phyloP scores from a whole-genome alignment of 1,140 invertebrate species.

The Alviniconcha marisindica region DNA sequence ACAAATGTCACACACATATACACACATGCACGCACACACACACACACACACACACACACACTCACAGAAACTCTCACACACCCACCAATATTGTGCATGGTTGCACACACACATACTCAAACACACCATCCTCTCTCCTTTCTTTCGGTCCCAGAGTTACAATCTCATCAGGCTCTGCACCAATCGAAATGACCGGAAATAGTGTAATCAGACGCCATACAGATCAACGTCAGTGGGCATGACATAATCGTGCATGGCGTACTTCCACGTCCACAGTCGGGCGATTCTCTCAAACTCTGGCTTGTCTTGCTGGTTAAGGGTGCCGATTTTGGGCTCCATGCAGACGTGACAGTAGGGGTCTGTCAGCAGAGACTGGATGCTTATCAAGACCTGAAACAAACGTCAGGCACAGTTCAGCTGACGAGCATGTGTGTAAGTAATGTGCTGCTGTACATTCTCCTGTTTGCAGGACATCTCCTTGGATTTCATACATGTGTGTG shows the following conservation, averaged over 20 bases:
- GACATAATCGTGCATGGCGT: conserved; percentile 89
- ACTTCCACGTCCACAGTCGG: conserved; percentile 92
- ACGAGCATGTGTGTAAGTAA: too few relatives aligned
- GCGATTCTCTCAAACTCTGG: conserved; percentile 89
- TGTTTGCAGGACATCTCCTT: too few relatives aligned
- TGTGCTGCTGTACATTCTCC: too few relatives aligned
- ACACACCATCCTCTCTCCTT: neutral
- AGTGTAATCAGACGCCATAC: conserved; percentile 55
- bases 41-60: conserved; percentile 20
- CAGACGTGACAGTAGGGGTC: conserved; percentile 94
- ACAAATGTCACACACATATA: too few relatives aligned
- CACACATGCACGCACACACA: conserved; percentile 31
- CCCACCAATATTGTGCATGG: neutral
- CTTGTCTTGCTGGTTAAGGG: conserved; percentile 87
- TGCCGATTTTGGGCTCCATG: conserved; percentile 92
- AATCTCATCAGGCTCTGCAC: neutral
- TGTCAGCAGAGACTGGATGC: conserved; percentile 90
- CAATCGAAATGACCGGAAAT: neutral
- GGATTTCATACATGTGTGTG: too few relatives aligned
- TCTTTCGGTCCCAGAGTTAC: neutral
- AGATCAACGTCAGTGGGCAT: conserved; percentile 68
- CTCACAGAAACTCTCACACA: neutral
- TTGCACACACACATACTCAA: neutral
- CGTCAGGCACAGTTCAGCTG: too few relatives aligned
- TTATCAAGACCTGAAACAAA: conserved; percentile 63